Base-by-base conservation (phyloP, 2,113 vertebrate genomes). In the Emydura subglobosa region DNA sequence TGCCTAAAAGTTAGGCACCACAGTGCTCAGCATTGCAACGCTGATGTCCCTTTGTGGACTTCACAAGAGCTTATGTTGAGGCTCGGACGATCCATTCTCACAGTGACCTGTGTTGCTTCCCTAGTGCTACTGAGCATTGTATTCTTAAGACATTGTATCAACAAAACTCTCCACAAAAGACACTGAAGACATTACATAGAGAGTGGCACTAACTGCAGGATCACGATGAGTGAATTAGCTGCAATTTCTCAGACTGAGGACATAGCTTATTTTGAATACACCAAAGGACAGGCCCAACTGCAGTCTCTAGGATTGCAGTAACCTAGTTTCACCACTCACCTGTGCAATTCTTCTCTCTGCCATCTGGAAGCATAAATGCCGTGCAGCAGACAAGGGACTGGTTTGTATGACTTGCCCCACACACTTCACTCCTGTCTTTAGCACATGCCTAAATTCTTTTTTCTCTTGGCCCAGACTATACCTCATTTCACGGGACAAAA, bases 61-160 rank as follows among this genome's bases (percentile, higher is more conserved):
- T 31, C 61, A 65, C 17, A n/a, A 21, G 3, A 68, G 16, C 29
- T n/a, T 19, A n/a, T n/a, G 34, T n/a, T 68, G 34, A 68, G 34
- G 65, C 82, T 3, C 86, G 72, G 25, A 4, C 44, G 39, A 93
- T 79, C 74, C 85, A 6, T 74, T 65, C 1, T 57, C 1, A 5
- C 89, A 92, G 47, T 95, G 90, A 82, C 57, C 92, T 91, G 57
- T 96, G 90, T 88, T 83, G 57, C 90, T 97, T 84, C 95, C 90
- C 72, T 79, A 50, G 31, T 59, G 87, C 93, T 86, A 57, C 82
- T 79, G 65, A 84, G 89, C 87, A 81, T 0, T 93, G 34, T 50
- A 39, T 91, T 91, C 72, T 21, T 68, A n/a, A 39, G 65, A 68
- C 34, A 17, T 34, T 6, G 17, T 68, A n/a, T 68, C 65, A 68